Conservation (phyloP, 2,888 invertebrate species). For the Nipponacmea schrenckii region DNA sequence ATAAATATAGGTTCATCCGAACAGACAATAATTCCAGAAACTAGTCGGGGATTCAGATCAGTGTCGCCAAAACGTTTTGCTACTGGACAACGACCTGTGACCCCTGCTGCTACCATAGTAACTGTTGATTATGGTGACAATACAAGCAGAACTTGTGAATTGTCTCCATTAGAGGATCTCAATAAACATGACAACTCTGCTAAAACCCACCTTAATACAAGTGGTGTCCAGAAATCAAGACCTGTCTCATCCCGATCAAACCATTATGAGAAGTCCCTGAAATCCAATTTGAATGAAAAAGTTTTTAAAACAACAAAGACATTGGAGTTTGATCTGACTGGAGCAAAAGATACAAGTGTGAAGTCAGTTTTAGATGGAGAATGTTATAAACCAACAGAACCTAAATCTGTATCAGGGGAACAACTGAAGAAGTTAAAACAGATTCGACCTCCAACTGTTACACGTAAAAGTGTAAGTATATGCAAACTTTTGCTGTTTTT, state of each 20-base stretch:
- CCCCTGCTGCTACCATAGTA: constrained; percentile 38
- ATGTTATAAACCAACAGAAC: not conserved
- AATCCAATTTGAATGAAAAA: not conserved
- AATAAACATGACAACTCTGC: not conserved
- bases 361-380: not conserved
- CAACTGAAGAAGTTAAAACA: not conserved
- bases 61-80: constrained; percentile 33
- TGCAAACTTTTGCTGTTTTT: too few relatives aligned
- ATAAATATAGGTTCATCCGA: not conserved
- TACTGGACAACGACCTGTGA: constrained; percentile 26
- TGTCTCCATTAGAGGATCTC: not conserved
- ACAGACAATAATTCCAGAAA: not conserved
- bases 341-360: constrained; percentile 11
- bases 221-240: not conserved
- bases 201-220: too few relatives aligned
- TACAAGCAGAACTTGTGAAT: not conserved
- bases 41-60: constrained; percentile 27
- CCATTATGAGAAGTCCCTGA: not conserved
- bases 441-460: not conserved
- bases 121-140: constrained; percentile 44
- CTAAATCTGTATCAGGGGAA: not conserved
- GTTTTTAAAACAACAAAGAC: constrained; percentile 44
- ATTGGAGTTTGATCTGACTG: constrained; percentile 40
- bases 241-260: not conserved
- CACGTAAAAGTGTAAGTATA: not conserved